Base-by-base conservation (phyloP, 2,113 vertebrate genomes). In the Microtus montanus region DNA sequence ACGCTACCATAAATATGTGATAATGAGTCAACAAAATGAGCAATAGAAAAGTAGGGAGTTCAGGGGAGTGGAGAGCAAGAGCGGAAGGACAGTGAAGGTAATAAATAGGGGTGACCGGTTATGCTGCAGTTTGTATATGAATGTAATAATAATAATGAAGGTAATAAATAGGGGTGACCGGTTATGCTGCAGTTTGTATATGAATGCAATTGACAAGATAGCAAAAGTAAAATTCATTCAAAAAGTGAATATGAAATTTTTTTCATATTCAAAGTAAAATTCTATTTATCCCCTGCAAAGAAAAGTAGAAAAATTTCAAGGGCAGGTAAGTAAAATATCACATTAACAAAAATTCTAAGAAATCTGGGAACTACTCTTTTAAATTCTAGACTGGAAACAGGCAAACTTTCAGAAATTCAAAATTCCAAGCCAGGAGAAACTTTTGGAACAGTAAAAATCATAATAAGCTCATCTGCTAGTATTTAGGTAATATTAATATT, bases 271-370 rank as follows among this genome's bases (percentile, higher is more conserved):
- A 58, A 58, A 58, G 58, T 58, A 58, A 58, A 66, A 85, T 19
- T 47, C 61, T 33, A 85, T 33, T 9, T 35, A 22, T 8, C 54
- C 54, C 4, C 28, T 24, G 1, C 26, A 7, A 66, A 85, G 28
- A 38, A 83, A 83, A 15, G 7, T 28, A 96, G 73, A 35, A 70
- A 61, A 44, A 92, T 89, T 93, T 88, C 64, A 85, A 91, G 94
- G 66, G 89, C 10, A 71, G 5, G 33, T 70, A 78, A 52, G 41
- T 49, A 75, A 80, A 96, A 58, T 44, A 92, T 26, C 20, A 71
- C 7, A 92, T 20, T 20, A 85, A 86, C 66, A 88, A 95, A 86
- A 74, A 68, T 84, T 87, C 14, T 24, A 94, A 80, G 47, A 82
- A 82, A 87, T 33, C 61, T 64, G 7, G 83, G 92, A 89, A 17